Evolutionary conservation across 2,888 invertebrate genomes (phyloP).

Genomic region (Belgica antarctica): DNA sequence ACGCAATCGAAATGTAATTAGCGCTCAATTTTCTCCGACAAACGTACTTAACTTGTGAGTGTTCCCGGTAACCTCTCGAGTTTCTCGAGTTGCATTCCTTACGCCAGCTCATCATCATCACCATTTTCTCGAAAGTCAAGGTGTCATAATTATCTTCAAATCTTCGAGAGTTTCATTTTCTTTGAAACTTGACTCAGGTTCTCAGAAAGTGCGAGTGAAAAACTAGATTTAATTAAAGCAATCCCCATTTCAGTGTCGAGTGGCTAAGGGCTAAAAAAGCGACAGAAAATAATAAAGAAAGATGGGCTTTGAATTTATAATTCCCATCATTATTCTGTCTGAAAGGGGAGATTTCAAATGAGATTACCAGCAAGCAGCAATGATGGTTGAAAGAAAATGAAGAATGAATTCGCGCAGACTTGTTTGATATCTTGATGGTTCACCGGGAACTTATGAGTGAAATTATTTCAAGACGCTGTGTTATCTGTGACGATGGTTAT

Average conservation of each 20-base stretch:
- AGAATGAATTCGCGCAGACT: too few relatives aligned
- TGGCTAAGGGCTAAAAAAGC: background rate
- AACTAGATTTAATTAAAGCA: background rate
- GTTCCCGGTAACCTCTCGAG: background rate
- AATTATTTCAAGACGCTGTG: too few relatives aligned
- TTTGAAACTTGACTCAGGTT: too few relatives aligned
- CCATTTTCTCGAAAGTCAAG: background rate
- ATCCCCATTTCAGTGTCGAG: background rate
- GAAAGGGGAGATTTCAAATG: too few relatives aligned
- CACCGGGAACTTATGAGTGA: too few relatives aligned
- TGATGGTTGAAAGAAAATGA: too few relatives aligned
- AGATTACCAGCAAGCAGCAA: too few relatives aligned
- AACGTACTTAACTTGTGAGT: conserved; percentile 1
- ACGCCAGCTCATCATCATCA: conserved; percentile 15
- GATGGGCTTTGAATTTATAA: conserved; percentile 19
- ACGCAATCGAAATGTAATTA: conserved; percentile 36
- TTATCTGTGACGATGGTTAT: too few relatives aligned
- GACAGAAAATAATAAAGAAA: background rate
- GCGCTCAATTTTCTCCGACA: background rate
- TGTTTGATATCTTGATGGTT: too few relatives aligned
- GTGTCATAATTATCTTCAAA: conserved; percentile 1
- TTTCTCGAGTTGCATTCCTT: background rate
- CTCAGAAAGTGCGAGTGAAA: background rate
- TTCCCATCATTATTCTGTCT: too few relatives aligned
- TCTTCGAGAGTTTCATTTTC: background rate